These are phyloP conservation scores for Hirtodrosophila histrioides DNA, from an alignment of 2,888 invertebrate species.

Conservation along the genomic window DNA sequence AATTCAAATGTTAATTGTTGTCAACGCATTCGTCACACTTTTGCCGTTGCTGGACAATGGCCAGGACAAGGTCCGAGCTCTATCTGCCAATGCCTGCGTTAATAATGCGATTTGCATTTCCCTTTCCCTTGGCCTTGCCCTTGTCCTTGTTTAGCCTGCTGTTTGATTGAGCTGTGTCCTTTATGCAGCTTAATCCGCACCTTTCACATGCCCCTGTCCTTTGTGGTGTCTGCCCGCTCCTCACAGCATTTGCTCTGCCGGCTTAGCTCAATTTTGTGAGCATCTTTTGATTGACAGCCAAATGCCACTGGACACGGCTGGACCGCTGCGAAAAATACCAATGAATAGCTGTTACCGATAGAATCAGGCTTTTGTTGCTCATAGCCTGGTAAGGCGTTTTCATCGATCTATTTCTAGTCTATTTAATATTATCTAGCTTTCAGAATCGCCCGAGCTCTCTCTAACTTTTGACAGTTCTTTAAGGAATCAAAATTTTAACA, in stretches of 20 bases:
- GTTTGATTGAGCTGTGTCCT: conserved; percentile 70
- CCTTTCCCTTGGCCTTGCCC: conserved; percentile 43
- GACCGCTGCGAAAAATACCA: conserved; percentile 11
- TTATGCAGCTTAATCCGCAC: conserved; percentile 64
- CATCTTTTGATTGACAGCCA: conserved; percentile 66
- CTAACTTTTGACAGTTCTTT: no score
- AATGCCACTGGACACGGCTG: conserved; percentile 46
- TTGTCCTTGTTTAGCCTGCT: conserved; percentile 58
- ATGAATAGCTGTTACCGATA: neutral
- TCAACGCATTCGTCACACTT: conserved; percentile 75
- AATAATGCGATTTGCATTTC: conserved; percentile 83
- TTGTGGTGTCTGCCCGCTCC: conserved; percentile 14
- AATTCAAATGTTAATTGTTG: conserved; percentile 64
- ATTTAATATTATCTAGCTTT: no score
- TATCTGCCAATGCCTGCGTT: conserved; percentile 74
- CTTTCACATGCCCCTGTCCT: conserved; percentile 46
- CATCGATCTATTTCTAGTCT: no score
- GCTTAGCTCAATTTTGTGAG: conserved; percentile 62
- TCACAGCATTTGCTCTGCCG: conserved; percentile 47
- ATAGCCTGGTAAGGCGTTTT: no score
- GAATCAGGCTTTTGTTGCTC: neutral
- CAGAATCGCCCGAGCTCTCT: no score
- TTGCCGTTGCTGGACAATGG: conserved; percentile 62
- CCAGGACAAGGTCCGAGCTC: conserved; percentile 47
- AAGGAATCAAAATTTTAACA: no score